Evolutionary conservation across 30 jellyfish, hydroid and myxozoan species (phyloP).

Genomic region (Thelohanellus kitauei): DNA sequence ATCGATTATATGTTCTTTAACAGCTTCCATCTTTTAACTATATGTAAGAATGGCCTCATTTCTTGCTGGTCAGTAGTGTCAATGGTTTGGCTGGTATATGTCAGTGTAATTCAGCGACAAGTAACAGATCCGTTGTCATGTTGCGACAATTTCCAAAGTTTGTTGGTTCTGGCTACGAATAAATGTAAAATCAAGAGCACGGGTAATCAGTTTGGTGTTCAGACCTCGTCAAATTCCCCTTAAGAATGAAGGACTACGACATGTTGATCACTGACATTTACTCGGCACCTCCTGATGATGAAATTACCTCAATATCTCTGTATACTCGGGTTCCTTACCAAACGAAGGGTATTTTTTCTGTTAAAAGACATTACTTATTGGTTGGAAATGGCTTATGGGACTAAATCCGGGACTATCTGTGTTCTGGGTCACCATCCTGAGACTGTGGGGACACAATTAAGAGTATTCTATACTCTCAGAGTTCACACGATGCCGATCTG

Average conservation of each 20-base stretch:
- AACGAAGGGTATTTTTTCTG: not conserved
- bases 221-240: constrained; percentile 90
- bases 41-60: too few relatives aligned
- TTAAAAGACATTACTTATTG: constrained; percentile 39
- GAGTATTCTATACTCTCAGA: constrained; percentile 35
- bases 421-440: constrained; percentile 89
- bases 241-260: constrained; percentile 72
- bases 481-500: constrained; percentile 45
- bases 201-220: too few relatives aligned
- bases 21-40: too few relatives aligned
- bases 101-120: too few relatives aligned
- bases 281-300: constrained; percentile 65
- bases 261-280: constrained; percentile 50
- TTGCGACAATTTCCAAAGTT: too few relatives aligned
- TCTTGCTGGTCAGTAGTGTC: too few relatives aligned
- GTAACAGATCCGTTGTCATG: too few relatives aligned
- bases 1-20: too few relatives aligned
- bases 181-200: too few relatives aligned
- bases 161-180: too few relatives aligned
- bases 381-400: constrained; percentile 90
- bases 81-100: too few relatives aligned
- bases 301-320: constrained; percentile 66
- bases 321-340: constrained; percentile 1
- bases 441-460: constrained; percentile 77
- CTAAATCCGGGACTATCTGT: constrained; percentile 58